Percentiles rank a stretch among this genome's conserved stretches.
phyloP scores from a whole-genome alignment of 2,888 invertebrate species.

The Phyto melanocephala region DNA sequence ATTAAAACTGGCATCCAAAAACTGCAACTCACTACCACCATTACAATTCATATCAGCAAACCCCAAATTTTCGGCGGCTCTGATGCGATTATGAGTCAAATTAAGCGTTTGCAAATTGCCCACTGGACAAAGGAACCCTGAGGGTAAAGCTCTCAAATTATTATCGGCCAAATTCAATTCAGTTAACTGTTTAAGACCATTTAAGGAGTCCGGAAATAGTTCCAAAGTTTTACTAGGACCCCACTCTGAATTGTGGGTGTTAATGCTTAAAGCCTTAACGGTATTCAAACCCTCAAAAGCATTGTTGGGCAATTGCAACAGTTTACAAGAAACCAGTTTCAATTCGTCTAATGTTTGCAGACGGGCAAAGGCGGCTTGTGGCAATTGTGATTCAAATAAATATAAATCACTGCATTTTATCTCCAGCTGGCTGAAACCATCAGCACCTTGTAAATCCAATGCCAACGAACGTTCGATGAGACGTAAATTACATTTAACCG shows the following conservation, averaged over 20 bases:
- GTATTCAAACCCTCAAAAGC: slow-evolving; percentile 90
- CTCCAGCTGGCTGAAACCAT: slow-evolving; percentile 86
- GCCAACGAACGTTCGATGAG: slow-evolving; percentile 84
- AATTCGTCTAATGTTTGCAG: slow-evolving; percentile 86
- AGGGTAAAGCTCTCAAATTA: slow-evolving; percentile 89
- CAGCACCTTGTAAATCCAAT: slow-evolving; percentile 81
- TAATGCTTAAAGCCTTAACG: slow-evolving; percentile 84
- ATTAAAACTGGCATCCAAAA: slow-evolving; percentile 90
- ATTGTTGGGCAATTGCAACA: slow-evolving; percentile 85
- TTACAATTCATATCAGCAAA: slow-evolving; percentile 82
- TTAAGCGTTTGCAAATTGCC: slow-evolving; percentile 90
- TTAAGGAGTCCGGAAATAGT: slow-evolving; percentile 85
- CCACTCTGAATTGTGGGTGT: slow-evolving; percentile 91
- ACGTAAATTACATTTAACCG: slow-evolving; percentile 85
- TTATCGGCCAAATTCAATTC: slow-evolving; percentile 89
- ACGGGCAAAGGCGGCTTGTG: slow-evolving; percentile 86
- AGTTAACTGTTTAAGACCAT: slow-evolving; percentile 89
- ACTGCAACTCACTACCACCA: slow-evolving; percentile 85
- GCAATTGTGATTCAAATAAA: slow-evolving; percentile 89
- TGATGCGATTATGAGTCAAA: slow-evolving; percentile 90
- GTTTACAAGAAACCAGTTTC: slow-evolving; percentile 88
- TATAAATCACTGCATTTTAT: slow-evolving; percentile 90
- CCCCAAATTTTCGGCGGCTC: slow-evolving; percentile 88
- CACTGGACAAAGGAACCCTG: slow-evolving; percentile 88
- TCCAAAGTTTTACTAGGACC: slow-evolving; percentile 87